These are phyloP conservation scores for Odontothrips loti DNA, from an alignment of 2,888 invertebrate genomes.

Conservation along the genomic window DNA sequence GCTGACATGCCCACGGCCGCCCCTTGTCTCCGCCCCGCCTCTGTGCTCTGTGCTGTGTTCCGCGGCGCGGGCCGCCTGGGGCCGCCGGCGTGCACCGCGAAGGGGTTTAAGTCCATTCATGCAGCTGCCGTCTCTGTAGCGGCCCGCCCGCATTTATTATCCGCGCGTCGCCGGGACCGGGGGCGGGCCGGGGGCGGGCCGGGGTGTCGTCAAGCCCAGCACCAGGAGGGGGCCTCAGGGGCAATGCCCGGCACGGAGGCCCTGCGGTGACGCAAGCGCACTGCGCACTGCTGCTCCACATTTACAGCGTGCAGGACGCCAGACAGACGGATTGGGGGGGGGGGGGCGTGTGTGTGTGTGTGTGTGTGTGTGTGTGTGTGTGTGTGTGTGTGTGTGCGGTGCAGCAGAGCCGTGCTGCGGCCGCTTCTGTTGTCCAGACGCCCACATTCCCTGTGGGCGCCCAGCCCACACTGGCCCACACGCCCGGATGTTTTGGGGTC, in stretches of 20 bases:
- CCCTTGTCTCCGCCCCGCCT: too few species aligned
- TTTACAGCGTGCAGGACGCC: not conserved
- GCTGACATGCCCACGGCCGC: not conserved
- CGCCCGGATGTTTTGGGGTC: too few species aligned
- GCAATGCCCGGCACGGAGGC: not conserved
- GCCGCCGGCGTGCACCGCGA: too few species aligned
- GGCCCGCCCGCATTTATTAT: too few species aligned
- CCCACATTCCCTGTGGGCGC: not conserved
- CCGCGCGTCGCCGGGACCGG: not conserved
- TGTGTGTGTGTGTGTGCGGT: not conserved
- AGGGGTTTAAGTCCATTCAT: not conserved
- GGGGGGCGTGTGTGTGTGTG: not conserved
- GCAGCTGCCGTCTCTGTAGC: not conserved
- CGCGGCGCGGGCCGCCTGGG: too few species aligned
- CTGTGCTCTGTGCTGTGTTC: too few species aligned
- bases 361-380: not conserved
- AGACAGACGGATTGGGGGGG: not conserved
- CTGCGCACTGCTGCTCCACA: not conserved
- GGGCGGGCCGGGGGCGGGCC: not conserved
- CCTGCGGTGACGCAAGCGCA: conserved; percentile 4
- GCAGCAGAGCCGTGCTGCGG: too few species aligned
- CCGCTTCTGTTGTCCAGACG: too few species aligned
- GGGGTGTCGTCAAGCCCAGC: not conserved
- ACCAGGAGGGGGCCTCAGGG: not conserved
- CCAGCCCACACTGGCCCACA: not conserved